phyloP scores from a whole-genome alignment of 1,140 invertebrate genomes.

The Papilio aristodemus region DNA sequence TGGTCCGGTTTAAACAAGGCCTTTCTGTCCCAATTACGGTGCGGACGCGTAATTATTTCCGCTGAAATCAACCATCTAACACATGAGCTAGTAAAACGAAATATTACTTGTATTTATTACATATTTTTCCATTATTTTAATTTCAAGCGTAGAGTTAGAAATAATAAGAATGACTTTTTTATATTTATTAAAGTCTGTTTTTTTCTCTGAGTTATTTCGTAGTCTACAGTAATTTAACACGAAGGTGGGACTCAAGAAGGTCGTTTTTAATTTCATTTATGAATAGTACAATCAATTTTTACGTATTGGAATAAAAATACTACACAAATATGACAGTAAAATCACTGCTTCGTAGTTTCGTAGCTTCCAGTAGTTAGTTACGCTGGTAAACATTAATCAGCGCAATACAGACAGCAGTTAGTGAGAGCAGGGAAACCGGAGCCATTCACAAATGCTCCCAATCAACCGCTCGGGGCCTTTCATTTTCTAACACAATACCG shows the following conservation, averaged over 20 bases:
- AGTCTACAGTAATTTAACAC: too few species aligned
- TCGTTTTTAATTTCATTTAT: too few species aligned
- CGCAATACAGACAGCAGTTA: conserved; percentile 44
- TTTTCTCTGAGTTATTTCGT: too few species aligned
- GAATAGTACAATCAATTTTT: conserved; percentile 4
- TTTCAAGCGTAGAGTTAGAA: too few species aligned
- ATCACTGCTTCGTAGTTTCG: conserved; percentile 35
- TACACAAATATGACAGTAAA: conserved; percentile 14
- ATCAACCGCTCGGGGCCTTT: conserved; percentile 57
- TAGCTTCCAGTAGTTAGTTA: conserved; percentile 38
- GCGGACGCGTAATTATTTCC: conserved; percentile 70
- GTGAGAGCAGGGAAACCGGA: conserved; percentile 55
- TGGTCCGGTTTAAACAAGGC: conserved; percentile 70
- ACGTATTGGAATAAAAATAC: conserved; percentile 13
- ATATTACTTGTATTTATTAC: neutral
- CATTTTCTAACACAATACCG: conserved; percentile 61
- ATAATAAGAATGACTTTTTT: too few species aligned
- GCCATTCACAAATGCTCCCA: conserved; percentile 69
- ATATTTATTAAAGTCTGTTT: too few species aligned
- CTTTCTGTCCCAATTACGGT: conserved; percentile 70
- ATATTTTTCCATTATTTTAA: too few species aligned
- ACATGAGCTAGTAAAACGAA: conserved; percentile 25
- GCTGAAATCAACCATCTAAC: conserved; percentile 46
- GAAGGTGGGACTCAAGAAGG: too few species aligned
- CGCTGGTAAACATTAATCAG: conserved; percentile 62